Evolutionary conservation across 2,113 vertebrate genomes (phyloP).

Genomic region (Phaetusa simplex): DNA sequence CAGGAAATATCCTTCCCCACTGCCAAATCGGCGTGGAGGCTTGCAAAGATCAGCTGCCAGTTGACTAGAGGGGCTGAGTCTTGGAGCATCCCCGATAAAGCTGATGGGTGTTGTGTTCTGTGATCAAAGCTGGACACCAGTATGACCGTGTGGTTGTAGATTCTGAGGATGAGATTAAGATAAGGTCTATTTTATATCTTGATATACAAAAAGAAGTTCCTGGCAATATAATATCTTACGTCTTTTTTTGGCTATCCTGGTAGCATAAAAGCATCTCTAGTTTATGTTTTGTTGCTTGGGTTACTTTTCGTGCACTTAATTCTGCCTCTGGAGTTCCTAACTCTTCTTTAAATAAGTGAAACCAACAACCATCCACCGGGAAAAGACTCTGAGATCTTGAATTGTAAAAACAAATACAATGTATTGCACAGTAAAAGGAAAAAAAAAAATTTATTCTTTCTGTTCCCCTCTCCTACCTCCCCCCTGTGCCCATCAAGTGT

Average conservation of each 20-base stretch:
- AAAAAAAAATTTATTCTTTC: not conserved
- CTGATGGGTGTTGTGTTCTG: not conserved
- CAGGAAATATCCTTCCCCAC: not conserved
- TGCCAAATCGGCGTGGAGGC: not conserved
- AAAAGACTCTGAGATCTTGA: not conserved
- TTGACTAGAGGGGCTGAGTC: not conserved
- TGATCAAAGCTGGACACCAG: not conserved
- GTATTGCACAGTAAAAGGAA: not conserved
- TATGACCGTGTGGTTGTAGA: not conserved
- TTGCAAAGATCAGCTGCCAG: not conserved
- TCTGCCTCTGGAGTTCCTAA: not conserved
- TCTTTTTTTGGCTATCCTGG: not conserved
- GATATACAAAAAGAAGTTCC: not conserved
- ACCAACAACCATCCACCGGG: not conserved
- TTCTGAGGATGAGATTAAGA: not conserved
- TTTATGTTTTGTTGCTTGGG: not conserved
- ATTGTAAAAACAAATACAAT: not conserved
- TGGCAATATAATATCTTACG: not conserved
- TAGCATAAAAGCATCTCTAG: not conserved
- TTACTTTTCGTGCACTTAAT: not conserved
- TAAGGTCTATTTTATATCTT: not conserved
- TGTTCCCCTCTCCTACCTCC: not conserved
- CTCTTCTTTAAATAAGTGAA: not conserved
- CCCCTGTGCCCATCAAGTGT: rapidly evolving
- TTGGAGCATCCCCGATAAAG: not conserved